Percentiles rank a stretch among this genome's conserved stretches.
These are phyloP conservation scores for Ormyrus nitidulus DNA, from an alignment of 2,888 invertebrate species.

Conservation along the genomic window DNA sequence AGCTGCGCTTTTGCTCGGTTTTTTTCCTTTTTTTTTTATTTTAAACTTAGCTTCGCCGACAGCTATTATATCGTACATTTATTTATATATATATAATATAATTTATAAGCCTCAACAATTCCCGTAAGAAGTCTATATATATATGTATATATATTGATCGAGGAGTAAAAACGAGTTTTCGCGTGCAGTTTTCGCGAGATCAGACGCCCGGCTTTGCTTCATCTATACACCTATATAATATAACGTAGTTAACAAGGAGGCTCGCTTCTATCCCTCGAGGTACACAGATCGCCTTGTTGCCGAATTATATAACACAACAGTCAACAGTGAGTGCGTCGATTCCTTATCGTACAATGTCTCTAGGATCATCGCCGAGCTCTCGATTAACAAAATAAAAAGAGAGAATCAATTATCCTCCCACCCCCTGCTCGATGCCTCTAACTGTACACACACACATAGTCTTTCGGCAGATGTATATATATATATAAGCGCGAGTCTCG, in stretches of 20 bases:
- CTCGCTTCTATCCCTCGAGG: constrained; percentile 27
- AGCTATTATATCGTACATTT: constrained; percentile 55
- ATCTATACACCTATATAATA: too few species aligned
- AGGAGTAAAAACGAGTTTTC: constrained; percentile 27
- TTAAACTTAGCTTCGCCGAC: constrained; percentile 45
- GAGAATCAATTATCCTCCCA: not conserved
- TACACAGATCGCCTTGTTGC: not conserved
- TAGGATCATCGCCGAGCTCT: constrained; percentile 40
- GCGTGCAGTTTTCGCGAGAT: not conserved
- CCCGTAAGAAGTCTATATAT: constrained; percentile 67
- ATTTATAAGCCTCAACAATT: constrained; percentile 71
- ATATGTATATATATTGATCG: constrained; percentile 4
- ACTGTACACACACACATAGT: constrained; percentile 5
- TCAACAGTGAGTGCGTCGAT: constrained; percentile 52
- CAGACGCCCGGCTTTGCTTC: not conserved
- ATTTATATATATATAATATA: constrained; percentile 60
- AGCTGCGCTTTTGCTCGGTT: constrained; percentile 37
- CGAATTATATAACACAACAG: constrained; percentile 40
- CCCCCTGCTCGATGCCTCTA: not conserved
- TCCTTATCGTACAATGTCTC: constrained; percentile 20
- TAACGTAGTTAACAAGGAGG: constrained; percentile 7
- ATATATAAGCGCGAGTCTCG: constrained; percentile 6
- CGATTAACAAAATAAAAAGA: constrained; percentile 43
- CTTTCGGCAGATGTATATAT: not conserved
- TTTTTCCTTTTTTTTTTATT: constrained; percentile 27